Evolutionary conservation across 2,113 vertebrate genomes (phyloP), one percentile per base, ranked within the genome.

Genomic region (Trichomycterus rosablanca): DNA sequence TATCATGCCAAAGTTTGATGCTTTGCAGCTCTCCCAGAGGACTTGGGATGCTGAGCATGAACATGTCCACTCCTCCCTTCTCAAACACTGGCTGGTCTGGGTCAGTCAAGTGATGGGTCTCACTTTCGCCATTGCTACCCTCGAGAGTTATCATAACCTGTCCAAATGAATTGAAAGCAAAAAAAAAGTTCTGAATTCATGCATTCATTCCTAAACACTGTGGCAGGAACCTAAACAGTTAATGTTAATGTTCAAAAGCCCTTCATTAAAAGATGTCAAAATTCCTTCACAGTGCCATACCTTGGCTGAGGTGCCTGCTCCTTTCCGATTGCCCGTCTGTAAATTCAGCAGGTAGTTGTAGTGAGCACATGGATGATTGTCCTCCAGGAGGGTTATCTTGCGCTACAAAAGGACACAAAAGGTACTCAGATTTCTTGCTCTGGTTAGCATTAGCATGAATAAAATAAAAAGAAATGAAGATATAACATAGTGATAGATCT

Each of bases 1-100:
- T 86, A 74, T 92, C 83, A 1, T 92, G 91, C 81, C 85, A 89
- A 53, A 94, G 78, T 2, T 78, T 69, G 14, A 92, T 58, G 72
- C 76, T 80, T 28, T 76, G 81, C 14, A 91, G 64, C 3, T 91
- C 80, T 1, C 91, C 90, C 4, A 92, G 77, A 5, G 83, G 75
- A 71, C 78, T 83, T 4, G 70, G 72, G 0, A 88, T 80, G 63
- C 83, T 70, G 35, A 92, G 32, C 2, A 94, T 74, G 46, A 93
- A 94, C 62, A 90, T 75, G 23, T 94, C 91, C 0, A 87, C 77
- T 0, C 80, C 77, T 12, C 89, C 89, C 6, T 76, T 76, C 60
- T 90, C 86, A 40, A 92, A 89, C 23, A 90, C 80, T 0, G 76
- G 76, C 59, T 90, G 90, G 15, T 84, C 78, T 0, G 80, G 73